phyloP scores from a whole-genome alignment of 2,888 invertebrate species.

The Drosophila affinis region DNA sequence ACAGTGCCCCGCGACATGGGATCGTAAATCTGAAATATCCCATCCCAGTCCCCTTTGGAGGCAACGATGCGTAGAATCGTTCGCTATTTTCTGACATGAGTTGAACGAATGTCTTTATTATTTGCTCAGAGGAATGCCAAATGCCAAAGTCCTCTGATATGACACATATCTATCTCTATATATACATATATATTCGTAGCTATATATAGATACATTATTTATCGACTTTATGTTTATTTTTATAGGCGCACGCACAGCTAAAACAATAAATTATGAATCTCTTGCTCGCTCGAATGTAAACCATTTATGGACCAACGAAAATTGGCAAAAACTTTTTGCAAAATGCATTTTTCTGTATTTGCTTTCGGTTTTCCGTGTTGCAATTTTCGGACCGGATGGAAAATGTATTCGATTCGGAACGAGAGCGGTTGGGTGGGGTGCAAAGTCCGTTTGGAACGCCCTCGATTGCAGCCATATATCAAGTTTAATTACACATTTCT shows the following conservation, averaged over 20 bases:
- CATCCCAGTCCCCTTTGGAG: neutral
- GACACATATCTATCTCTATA: constrained; percentile 15
- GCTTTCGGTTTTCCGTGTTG: neutral
- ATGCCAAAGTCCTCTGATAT: constrained; percentile 58
- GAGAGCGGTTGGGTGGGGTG: neutral
- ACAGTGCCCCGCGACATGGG: constrained; percentile 38
- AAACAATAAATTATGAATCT: constrained; percentile 12
- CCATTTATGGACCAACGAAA: neutral
- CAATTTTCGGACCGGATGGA: neutral
- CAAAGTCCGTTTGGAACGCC: neutral
- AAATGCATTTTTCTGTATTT: neutral
- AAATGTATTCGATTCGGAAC: too few relatives aligned
- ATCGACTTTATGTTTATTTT: constrained; percentile 55
- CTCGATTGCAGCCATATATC: constrained; percentile 62
- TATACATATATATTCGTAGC: too few relatives aligned
- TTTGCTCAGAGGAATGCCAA: constrained; percentile 36
- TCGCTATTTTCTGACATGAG: constrained; percentile 50
- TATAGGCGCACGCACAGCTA: constrained; percentile 29
- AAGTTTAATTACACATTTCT: constrained; percentile 62
- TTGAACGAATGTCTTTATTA: constrained; percentile 56
- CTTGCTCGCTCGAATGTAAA: too few relatives aligned
- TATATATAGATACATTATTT: constrained; percentile 33
- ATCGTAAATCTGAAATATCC: constrained; percentile 49
- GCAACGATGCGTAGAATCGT: constrained; percentile 34
- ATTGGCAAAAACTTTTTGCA: neutral